phyloP scores from a whole-genome alignment of 1,140 invertebrate genomes.

The Pinna nobilis region DNA sequence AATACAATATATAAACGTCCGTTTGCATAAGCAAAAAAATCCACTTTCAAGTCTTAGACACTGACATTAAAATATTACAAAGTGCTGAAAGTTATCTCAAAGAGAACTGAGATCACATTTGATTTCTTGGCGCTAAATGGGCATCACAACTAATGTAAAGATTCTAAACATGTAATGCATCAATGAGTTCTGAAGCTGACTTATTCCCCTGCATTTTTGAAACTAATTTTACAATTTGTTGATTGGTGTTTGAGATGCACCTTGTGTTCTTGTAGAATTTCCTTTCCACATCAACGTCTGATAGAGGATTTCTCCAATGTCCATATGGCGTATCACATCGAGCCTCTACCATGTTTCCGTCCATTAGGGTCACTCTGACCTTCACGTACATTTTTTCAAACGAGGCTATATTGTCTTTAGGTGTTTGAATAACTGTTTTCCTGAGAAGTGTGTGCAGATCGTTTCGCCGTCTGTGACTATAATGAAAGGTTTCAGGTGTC shows the following conservation, averaged over 20 bases:
- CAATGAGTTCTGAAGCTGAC: too few species aligned
- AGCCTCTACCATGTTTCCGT: constrained; percentile 35
- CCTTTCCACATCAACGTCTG: constrained; percentile 48
- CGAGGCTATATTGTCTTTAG: constrained; percentile 52
- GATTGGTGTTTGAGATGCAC: constrained; percentile 19
- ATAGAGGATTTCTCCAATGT: constrained; percentile 64
- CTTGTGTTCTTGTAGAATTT: constrained; percentile 59
- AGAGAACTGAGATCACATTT: too few species aligned
- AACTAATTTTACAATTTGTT: constrained; percentile 47
- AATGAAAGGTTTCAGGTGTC: constrained; percentile 48
- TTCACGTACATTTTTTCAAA: constrained; percentile 66
- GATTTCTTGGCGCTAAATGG: too few species aligned
- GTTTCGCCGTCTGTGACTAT: constrained; percentile 34
- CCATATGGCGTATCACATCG: constrained; percentile 61
- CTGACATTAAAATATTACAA: too few species aligned
- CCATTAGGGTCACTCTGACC: constrained; percentile 44
- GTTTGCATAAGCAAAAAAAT: too few species aligned
- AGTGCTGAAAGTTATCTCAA: too few species aligned
- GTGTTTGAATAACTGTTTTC: constrained; percentile 48
- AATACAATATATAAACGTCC: too few species aligned
- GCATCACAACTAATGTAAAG: too few species aligned
- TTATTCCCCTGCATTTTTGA: too few species aligned
- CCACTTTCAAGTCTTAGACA: too few species aligned
- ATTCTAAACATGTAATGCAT: too few species aligned
- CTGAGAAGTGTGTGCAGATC: constrained; percentile 51